phyloP scores from a whole-genome alignment of 2,797 vertebrate genomes.

The Protosalanx chinensis region DNA sequence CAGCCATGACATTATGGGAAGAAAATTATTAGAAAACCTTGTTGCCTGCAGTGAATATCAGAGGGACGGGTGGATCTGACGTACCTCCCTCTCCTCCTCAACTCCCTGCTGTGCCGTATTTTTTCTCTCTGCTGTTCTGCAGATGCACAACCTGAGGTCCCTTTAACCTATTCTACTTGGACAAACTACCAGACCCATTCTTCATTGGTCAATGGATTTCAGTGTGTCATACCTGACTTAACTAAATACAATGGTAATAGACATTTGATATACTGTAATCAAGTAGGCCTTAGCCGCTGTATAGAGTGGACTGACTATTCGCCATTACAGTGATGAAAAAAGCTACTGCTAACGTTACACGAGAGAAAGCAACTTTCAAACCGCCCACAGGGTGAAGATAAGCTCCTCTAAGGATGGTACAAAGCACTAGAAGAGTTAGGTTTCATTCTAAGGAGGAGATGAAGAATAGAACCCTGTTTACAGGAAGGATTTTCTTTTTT shows the following conservation, averaged over 20 bases:
- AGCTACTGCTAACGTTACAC: constrained; percentile 40
- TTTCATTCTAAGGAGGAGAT: constrained; percentile 30
- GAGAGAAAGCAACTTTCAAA: constrained; percentile 36
- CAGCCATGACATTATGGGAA: not conserved
- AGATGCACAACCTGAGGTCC: not conserved
- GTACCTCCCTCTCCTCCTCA: too few species aligned
- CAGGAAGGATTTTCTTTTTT: constrained; percentile 39
- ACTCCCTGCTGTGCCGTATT: not conserved
- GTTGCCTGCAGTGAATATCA: constrained; percentile 16
- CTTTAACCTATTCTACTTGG: constrained; percentile 15
- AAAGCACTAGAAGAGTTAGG: constrained; percentile 30
- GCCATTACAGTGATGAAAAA: constrained; percentile 18
- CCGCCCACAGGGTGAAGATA: constrained; percentile 17
- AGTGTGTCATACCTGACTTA: constrained; percentile 6
- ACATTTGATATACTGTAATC: constrained; percentile 39
- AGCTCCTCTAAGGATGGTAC: constrained; percentile 28
- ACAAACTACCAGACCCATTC: constrained; percentile 30
- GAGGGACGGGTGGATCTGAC: not conserved
- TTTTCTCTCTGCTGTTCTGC: not conserved
- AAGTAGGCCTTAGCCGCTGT: constrained; percentile 34
- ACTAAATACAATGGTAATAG: constrained; percentile 26
- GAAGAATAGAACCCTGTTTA: constrained; percentile 20
- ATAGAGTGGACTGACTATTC: constrained; percentile 29
- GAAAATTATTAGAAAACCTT: constrained; percentile 18
- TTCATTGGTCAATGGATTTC: constrained; percentile 22